Evolutionary conservation across 1,140 invertebrate genomes (phyloP), one percentile per base, ranked within the genome.

Genomic region (Leptinotarsa lineolata): DNA sequence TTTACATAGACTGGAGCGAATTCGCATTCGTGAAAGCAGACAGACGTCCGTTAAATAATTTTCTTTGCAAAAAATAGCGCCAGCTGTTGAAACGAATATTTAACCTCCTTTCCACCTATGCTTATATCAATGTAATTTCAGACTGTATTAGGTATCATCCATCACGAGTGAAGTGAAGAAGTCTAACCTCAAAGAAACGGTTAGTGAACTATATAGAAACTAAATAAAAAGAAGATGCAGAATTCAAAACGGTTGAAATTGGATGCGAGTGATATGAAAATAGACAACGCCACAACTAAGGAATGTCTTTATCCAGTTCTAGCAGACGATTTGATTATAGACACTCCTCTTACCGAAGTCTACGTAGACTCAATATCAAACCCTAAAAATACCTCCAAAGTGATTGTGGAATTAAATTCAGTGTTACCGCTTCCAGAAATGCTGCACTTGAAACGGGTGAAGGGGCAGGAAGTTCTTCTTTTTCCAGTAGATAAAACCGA

Each of bases 371-470:
- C 85, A 46, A 83, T 94, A 21, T 86, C 85, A 68, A 85, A 91
- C 59, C 87, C 87, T 18, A 90, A 89, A 80, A 83, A 89, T 16
- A 91, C 90, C n/a, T 91, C 91, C 4, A 86, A 84, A 74, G 86
- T 91, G 0, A 89, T 94, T 22, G 73, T 86, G 39, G 82, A 86
- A 61, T 79, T 92, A 39, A 89, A 88, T 82, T 81, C 85, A 77
- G 87, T 85, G 72, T 78, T 86, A 73, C 89, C 86, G 16, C 83
- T 94, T 30, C 87, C 88, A 3, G 84, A 86, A 18, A 87, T 94
- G 20, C 85, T 86, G 45, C 92, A 95, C 84, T 84, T 95, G 15
- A 95, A 95, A 81, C 87, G 93, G 67, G 91, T 93, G 3, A 86
- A 86, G n/a, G 86, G 87, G 6, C 85, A 84, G n/a, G 85, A 89